phyloP scores from a whole-genome alignment of 1,140 invertebrate species.

The Eufriesea mexicana region DNA sequence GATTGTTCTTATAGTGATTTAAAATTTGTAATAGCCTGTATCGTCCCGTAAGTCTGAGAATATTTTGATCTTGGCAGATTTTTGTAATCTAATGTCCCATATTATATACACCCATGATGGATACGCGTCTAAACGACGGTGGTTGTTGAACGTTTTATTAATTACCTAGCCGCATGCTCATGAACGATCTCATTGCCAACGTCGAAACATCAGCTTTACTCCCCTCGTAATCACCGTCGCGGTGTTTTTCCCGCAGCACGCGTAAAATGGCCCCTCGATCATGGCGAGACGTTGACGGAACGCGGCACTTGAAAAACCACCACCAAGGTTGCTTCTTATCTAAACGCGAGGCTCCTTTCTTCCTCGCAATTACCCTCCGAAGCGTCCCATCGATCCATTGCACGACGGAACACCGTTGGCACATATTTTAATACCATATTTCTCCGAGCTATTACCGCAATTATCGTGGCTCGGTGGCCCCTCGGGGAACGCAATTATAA shows the following conservation, averaged over 20 bases:
- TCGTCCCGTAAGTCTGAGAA: no score
- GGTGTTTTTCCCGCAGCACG: background rate
- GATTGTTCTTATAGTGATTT: no score
- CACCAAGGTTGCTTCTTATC: slow-evolving; percentile 32
- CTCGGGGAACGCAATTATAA: slow-evolving; percentile 64
- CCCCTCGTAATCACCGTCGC: background rate
- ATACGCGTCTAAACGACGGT: no score
- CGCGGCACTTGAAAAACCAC: slow-evolving; percentile 16
- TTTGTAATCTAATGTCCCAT: no score
- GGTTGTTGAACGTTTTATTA: background rate
- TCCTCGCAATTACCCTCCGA: slow-evolving; percentile 52
- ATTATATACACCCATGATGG: no score
- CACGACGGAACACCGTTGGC: slow-evolving; percentile 15
- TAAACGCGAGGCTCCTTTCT: slow-evolving; percentile 11
- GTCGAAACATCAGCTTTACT: slow-evolving; percentile 8
- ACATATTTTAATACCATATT: slow-evolving; percentile 68
- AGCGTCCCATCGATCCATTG: slow-evolving; percentile 37
- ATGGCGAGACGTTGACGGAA: background rate
- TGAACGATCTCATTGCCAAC: slow-evolving; percentile 17
- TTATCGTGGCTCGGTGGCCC: slow-evolving; percentile 55
- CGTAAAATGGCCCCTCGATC: slow-evolving; percentile 6
- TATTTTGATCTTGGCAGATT: no score
- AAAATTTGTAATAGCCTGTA: no score
- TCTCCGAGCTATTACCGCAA: slow-evolving; percentile 63
- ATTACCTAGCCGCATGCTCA: slow-evolving; percentile 10